Evolutionary conservation across 1,140 invertebrate genomes (phyloP).

Genomic region (Aphis craccivora): DNA sequence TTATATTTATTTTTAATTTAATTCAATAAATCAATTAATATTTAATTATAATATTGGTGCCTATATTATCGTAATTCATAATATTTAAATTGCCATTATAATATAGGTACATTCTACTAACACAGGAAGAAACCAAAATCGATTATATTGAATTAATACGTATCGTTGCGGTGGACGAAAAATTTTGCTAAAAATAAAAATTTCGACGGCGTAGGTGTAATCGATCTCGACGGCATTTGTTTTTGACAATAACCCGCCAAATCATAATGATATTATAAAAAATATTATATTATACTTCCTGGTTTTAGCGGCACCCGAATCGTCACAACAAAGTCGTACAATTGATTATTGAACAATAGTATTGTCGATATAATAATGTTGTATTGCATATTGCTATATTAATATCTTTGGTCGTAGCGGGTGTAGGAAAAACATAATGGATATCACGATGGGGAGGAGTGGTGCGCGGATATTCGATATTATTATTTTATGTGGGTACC

Average conservation of each 20-base stretch:
- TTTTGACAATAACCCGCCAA: not conserved
- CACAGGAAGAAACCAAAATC: not conserved
- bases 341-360: not conserved
- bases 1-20: not conserved
- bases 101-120: not conserved
- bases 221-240: not conserved
- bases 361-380: not conserved
- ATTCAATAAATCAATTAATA: not conserved
- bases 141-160: not conserved
- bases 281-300: not conserved
- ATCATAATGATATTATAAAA: not conserved
- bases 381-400: not conserved
- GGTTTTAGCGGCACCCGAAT: not conserved
- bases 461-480: not conserved
- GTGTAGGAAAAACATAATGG: conserved; percentile 2
- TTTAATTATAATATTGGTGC: not conserved
- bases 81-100: not conserved
- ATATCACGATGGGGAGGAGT: not conserved
- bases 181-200: not conserved
- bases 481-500: not conserved
- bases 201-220: not conserved
- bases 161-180: not conserved
- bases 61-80: not conserved
- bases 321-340: not conserved
- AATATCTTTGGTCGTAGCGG: not conserved